Evolutionary conservation across 2,113 vertebrate genomes (phyloP).

Genomic region (Poeciliopsis occidentalis): DNA sequence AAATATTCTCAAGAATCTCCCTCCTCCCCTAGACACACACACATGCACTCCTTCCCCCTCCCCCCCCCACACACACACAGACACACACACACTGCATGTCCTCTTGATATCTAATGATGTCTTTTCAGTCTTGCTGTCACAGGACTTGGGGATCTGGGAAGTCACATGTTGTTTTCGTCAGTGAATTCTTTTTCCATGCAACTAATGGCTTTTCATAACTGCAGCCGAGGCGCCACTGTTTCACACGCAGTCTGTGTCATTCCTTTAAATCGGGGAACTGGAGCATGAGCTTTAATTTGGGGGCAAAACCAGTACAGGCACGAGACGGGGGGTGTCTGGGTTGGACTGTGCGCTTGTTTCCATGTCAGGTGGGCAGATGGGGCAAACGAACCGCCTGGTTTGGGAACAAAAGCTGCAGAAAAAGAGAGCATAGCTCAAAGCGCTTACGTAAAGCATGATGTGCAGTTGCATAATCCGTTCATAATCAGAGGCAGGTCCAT

Average conservation of each 20-base stretch:
- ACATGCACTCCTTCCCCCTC: too few species aligned
- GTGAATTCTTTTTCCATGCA: neutral
- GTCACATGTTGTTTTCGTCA: neutral
- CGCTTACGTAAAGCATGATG: constrained; percentile 75
- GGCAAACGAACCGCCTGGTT: constrained; percentile 23
- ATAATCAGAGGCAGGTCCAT: constrained; percentile 69
- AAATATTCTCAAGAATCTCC: too few species aligned
- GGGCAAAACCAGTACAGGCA: neutral
- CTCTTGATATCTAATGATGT: neutral
- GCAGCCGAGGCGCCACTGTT: neutral
- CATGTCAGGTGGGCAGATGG: constrained; percentile 1
- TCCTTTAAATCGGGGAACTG: neutral
- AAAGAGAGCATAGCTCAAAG: constrained; percentile 35
- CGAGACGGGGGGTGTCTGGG: neutral
- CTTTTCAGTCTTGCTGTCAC: neutral
- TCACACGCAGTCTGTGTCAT: neutral
- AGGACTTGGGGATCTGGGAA: neutral
- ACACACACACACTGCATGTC: neutral
- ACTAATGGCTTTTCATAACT: neutral
- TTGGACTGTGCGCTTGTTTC: constrained; percentile 1
- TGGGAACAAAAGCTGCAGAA: constrained; percentile 37
- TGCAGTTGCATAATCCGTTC: constrained; percentile 75
- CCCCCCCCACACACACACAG: too few species aligned
- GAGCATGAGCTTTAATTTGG: neutral
- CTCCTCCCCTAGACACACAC: too few species aligned